phyloP scores from a whole-genome alignment of 2,888 invertebrate genomes.

The Melieria omissa region DNA sequence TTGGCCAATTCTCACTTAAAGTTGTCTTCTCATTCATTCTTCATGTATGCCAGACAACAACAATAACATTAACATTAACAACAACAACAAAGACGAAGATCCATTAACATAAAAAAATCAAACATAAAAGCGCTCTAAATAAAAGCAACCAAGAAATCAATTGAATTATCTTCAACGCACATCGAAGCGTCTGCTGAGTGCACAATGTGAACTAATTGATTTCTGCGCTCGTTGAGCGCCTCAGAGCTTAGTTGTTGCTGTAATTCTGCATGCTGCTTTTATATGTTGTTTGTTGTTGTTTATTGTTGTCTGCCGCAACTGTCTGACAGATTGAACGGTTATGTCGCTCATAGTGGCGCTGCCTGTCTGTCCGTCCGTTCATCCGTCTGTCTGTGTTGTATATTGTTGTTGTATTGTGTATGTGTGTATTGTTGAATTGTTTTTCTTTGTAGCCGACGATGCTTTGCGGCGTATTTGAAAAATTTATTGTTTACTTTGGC shows the following conservation, averaged over 20 bases:
- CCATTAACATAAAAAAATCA: too few species aligned
- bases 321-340: background rate
- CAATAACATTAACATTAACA: too few species aligned
- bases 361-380: background rate
- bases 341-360: background rate
- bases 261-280: too few species aligned
- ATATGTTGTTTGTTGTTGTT: too few species aligned
- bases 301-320: background rate
- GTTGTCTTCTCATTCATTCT: too few species aligned
- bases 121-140: too few species aligned
- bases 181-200: background rate
- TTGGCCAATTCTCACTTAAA: too few species aligned
- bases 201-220: slow-evolving; percentile 7
- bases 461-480: background rate
- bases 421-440: background rate
- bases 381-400: background rate
- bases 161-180: background rate
- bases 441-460: background rate
- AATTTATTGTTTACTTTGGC: slow-evolving; percentile 17
- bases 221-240: background rate
- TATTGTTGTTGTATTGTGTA: background rate
- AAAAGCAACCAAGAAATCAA: background rate
- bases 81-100: too few species aligned
- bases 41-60: too few species aligned
- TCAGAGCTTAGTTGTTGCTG: background rate